Base-by-base conservation (phyloP, 2,888 invertebrate species). In the Trissoscelio sp. region DNA sequence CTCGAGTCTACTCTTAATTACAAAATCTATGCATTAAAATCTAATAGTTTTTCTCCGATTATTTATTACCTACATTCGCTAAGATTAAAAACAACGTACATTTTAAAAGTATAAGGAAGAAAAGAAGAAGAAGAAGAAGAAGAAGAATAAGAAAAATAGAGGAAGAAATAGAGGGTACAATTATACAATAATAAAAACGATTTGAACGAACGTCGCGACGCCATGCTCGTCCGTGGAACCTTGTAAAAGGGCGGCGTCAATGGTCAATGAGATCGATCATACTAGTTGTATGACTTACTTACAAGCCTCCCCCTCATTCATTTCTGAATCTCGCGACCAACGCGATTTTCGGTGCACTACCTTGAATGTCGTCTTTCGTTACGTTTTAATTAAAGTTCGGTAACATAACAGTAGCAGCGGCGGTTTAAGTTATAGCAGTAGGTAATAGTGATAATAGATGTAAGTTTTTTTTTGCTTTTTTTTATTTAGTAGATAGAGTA, bases 201-300 rank as follows among this genome's bases (percentile, higher is more conserved):
- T 16, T 39, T 37, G 42, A 39, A 44, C 34, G 51, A 62, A 64
- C 57, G 78, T 62, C 69, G 78, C 69, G 55, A 70, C 78, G 69
- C 78, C 77, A 64, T 42, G 18, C 18, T 66, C n/a, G 24, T 53
- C n/a, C 28, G 14, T 39, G 74, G 60, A 62, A 75, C 81, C 67
- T 31, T 37, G 11, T 69, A 58, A 53, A 16, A 84, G 87, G 85
- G 86, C 85, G 83, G 79, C 86, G 75, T 89, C 87, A 90, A 87
- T 88, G 88, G 88, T 90, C 89, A 90, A 89, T 91, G 91, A 91
- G 91, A 91, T 91, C 91, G 87, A 87, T 89, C 90, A 86, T 88
- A 88, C 89, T 78, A 73, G 53, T 77, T 83, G 88, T 86, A 87
- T 83, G 88, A 89, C 86, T 87, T 88, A 84, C 85, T 87, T 88